Evolutionary conservation across 2,888 invertebrate species (phyloP), one percentile per base, ranked within the genome.

Genomic region (Palloptera scutellata): DNA sequence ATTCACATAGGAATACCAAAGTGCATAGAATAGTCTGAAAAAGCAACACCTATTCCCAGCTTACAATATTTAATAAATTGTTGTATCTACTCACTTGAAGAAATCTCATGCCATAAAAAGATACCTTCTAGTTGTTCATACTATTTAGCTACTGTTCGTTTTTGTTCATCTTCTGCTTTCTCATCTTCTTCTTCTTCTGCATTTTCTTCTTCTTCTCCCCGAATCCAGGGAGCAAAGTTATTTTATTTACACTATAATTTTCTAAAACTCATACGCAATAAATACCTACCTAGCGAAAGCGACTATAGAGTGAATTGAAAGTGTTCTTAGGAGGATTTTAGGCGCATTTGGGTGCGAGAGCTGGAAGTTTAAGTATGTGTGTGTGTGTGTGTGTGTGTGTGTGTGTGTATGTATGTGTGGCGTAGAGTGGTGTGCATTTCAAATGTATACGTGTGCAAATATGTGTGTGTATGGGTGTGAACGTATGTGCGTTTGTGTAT

Each of bases 301-400:
- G 15, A 48, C 13, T 48, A 19, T 15, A 53, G 15, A 53, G 75
- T 79, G 75, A 79, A 78, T 79, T 78, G 76, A 72, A 79, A 79
- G 81, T 78, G 79, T 81, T 79, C 81, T 81, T 78, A 76, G 76
- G 79, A 79, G 79, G 72, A 76, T 80, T 77, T 79, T 79, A 81
- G 81, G 81, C 76, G 75, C 78, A 65, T 43, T 48, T 43, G 57
- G 52, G 58, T 61, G 48, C n/a, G n/a, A 10, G 15, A 43, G 15
- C 41, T 43, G 43, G 51, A 57, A 40, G 19, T 61, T 17, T 62
- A 60, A 42, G 48, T 48, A 20, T 62, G 53, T 19, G 51, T 64
- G 62, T 48, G 61, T 41, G 60, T n/a, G 45, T 53, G 61, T n/a
- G 41, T 40, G 62, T 30, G 58, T 13, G n/a, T 53, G 17, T 40